Percentiles rank a stretch among this genome's conserved stretches.
These are phyloP conservation scores for Myiagra hebetior DNA, from an alignment of 2,113 vertebrate species.

Conservation along the genomic window DNA sequence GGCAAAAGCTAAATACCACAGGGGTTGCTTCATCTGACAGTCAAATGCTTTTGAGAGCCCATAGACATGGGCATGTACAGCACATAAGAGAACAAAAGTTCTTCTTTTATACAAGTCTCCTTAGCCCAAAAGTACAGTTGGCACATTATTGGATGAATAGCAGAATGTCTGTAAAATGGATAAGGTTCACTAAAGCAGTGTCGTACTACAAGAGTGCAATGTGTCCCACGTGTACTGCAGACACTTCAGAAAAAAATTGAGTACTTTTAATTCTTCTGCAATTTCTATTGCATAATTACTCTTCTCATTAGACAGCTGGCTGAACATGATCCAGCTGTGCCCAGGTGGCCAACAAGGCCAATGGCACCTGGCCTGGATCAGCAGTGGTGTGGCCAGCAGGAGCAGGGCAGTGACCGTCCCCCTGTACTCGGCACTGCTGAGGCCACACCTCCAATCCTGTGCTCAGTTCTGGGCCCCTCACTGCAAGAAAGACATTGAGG, in stretches of 20 bases:
- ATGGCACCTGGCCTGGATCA: neutral
- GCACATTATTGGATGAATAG: neutral
- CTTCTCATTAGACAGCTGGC: neutral
- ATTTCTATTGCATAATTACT: neutral
- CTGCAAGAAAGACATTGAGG: neutral
- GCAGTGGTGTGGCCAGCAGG: neutral
- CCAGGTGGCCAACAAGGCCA: neutral
- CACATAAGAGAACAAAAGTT: neutral
- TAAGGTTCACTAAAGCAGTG: neutral
- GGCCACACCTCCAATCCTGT: neutral
- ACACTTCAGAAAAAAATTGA: neutral
- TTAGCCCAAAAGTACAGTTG: neutral
- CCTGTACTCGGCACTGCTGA: neutral
- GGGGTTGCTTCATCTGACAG: neutral
- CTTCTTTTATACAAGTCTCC: neutral
- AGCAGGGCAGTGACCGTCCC: neutral
- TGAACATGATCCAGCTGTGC: neutral
- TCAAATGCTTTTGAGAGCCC: neutral
- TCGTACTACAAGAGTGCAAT: neutral
- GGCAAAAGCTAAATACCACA: slow-evolving; percentile 12
- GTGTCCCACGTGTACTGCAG: neutral
- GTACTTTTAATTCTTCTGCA: neutral
- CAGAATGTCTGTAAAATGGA: neutral
- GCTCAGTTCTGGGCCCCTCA: neutral
- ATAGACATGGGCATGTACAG: neutral